Evolutionary conservation across 2,113 vertebrate genomes (phyloP).

Genomic region (Cacatua alba): DNA sequence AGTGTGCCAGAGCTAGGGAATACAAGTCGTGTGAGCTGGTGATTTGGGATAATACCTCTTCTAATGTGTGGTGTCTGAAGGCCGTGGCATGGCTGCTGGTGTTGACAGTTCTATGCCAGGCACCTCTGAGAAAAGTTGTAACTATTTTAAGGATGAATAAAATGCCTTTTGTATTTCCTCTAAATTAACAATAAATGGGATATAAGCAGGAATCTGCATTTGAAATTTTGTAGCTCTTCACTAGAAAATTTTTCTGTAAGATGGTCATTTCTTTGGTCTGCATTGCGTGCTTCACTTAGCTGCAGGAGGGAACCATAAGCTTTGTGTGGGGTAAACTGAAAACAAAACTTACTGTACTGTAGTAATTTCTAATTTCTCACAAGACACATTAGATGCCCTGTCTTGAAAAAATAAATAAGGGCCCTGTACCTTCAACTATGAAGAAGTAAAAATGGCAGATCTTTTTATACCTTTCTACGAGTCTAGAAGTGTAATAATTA

Average conservation of each 20-base stretch:
- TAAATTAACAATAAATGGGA: background rate
- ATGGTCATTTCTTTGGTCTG: background rate
- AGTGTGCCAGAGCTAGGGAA: background rate
- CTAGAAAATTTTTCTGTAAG: background rate
- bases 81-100: background rate
- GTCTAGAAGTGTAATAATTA: background rate
- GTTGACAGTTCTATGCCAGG: background rate
- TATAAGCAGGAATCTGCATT: background rate
- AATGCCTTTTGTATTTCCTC: background rate
- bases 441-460: background rate
- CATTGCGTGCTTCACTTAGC: background rate
- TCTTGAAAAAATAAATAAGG: background rate
- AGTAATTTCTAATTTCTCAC: background rate
- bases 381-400: background rate
- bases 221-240: background rate
- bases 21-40: accelerated
- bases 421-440: background rate
- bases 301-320: background rate
- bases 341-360: background rate
- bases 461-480: background rate
- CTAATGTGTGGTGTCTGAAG: too few relatives aligned
- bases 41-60: background rate
- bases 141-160: background rate
- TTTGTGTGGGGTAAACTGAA: background rate
- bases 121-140: background rate